Evolutionary conservation across 2,113 vertebrate species (phyloP).

Genomic region (Tichodroma muraria): DNA sequence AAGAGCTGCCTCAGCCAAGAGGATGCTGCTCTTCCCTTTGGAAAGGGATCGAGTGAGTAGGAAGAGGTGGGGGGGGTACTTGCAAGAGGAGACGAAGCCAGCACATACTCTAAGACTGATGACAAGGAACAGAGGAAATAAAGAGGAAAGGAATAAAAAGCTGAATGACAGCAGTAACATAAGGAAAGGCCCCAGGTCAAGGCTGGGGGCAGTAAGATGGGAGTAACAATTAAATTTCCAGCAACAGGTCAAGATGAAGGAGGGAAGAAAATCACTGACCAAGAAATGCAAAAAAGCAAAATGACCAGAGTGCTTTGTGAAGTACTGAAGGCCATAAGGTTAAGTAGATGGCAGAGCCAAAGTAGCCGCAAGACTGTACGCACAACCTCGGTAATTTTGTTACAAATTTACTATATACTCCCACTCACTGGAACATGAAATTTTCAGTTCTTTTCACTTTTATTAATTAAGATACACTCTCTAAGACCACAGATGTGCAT

Average conservation of each 20-base stretch:
- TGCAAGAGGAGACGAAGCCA: background rate
- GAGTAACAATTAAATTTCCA: background rate
- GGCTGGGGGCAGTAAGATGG: background rate
- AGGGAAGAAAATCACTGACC: background rate
- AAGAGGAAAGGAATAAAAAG: background rate
- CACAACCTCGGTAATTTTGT: background rate
- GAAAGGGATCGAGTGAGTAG: background rate
- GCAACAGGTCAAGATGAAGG: background rate
- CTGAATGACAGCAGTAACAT: background rate
- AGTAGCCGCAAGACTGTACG: background rate
- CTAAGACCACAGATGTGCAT: background rate
- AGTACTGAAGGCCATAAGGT: background rate
- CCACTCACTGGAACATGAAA: background rate
- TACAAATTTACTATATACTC: background rate
- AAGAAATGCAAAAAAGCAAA: background rate
- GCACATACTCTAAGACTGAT: background rate
- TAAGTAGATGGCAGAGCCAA: background rate
- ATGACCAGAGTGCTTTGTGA: background rate
- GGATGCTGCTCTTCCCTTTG: background rate
- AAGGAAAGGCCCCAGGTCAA: background rate
- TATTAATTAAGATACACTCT: background rate
- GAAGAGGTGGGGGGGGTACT: background rate
- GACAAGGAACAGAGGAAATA: background rate
- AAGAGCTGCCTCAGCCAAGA: background rate
- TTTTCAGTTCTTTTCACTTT: background rate